phyloP scores from a whole-genome alignment of 2,888 invertebrate species.

The Ornithoptera alexandrae region DNA sequence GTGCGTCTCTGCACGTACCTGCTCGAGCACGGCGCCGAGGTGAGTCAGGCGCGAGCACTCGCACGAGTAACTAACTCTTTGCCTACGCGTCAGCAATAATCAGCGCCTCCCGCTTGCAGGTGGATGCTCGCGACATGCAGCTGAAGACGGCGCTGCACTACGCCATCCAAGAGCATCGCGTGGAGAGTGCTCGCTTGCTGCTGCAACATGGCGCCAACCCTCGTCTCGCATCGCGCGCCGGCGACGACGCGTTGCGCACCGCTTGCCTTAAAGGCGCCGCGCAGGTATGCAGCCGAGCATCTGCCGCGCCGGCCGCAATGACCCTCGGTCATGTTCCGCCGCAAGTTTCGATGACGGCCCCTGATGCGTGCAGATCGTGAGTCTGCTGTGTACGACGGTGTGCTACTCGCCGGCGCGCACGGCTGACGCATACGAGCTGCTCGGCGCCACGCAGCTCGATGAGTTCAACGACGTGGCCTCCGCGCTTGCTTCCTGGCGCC shows the following conservation, averaged over 20 bases:
- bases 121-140: constrained; percentile 93
- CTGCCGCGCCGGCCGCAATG: no score
- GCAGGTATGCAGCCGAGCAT: constrained; percentile 51
- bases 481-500: constrained; percentile 88
- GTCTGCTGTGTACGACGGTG: constrained; percentile 83
- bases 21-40: constrained; percentile 85
- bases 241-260: constrained; percentile 93
- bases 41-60: background rate
- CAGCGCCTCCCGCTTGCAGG: constrained; percentile 56
- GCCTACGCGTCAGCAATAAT: no score
- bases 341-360: background rate
- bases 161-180: constrained; percentile 91
- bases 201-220: constrained; percentile 90
- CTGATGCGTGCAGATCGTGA: constrained; percentile 80
- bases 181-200: constrained; percentile 90
- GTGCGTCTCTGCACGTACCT: constrained; percentile 89
- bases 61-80: no score
- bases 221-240: constrained; percentile 86
- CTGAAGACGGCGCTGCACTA: constrained; percentile 95
- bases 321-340: background rate
- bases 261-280: constrained; percentile 87
- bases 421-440: constrained; percentile 92
- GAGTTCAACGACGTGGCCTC: constrained; percentile 88
- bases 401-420: constrained; percentile 83
- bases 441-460: constrained; percentile 92